These are phyloP conservation scores for Styela clava DNA, from an alignment of 23 tunicate genomes.

Conservation along the genomic window DNA sequence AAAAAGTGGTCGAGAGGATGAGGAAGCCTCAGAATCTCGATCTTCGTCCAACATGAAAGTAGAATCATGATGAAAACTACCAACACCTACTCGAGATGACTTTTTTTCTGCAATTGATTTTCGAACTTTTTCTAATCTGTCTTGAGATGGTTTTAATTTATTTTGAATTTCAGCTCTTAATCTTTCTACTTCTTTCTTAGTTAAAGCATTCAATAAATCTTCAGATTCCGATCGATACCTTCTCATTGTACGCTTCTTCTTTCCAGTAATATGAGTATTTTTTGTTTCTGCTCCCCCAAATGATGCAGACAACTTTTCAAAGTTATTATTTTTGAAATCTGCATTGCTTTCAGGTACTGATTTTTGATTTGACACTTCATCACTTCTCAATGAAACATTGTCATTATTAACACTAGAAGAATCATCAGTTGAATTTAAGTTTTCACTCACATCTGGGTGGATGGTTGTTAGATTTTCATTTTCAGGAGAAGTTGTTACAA, in stretches of 20 bases:
- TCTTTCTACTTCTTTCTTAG: conserved; percentile 12
- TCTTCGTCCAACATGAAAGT: neutral
- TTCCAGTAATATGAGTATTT: neutral
- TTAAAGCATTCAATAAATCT: conserved; percentile 1
- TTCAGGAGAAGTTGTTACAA: too few relatives aligned
- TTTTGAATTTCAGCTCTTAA: conserved; percentile 4
- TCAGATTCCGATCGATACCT: conserved; percentile 24
- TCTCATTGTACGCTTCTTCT: neutral
- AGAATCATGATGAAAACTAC: neutral
- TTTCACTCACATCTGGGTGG: too few relatives aligned
- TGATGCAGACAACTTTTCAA: neutral
- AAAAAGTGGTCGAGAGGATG: neutral
- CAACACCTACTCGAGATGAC: neutral
- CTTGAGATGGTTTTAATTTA: conserved; percentile 9
- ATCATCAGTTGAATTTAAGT: too few relatives aligned
- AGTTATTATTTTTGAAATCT: neutral
- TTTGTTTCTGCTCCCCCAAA: neutral
- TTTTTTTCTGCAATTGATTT: neutral
- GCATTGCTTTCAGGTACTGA: neutral
- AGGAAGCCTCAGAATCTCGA: neutral
- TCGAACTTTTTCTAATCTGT: conserved; percentile 14
- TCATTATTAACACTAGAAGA: too few relatives aligned
- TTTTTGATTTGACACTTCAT: too few relatives aligned
- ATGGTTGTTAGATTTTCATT: too few relatives aligned
- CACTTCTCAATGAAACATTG: neutral